Base-by-base conservation (phyloP, 2,888 invertebrate species). In the Eilema caniola region DNA sequence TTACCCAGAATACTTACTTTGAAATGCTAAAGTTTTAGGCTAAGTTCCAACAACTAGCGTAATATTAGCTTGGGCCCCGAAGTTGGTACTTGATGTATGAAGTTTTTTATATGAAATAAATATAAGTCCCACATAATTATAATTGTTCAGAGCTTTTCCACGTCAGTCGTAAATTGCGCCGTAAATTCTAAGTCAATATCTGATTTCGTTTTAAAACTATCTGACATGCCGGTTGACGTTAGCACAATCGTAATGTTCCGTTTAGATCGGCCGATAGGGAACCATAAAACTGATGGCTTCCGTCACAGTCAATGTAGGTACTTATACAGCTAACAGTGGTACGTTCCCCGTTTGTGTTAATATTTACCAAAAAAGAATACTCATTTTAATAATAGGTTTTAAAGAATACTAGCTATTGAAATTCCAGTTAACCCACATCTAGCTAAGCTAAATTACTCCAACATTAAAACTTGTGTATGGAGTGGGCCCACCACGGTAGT, bases 251-350 rank as follows among this genome's bases (percentile, higher is more conserved):
- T 61, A 61, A 61, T 31, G 61, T 61, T 61, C 61, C 31, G 20
- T 61, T 61, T 61, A 31, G 61, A 61, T 61, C 61, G 61, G 31
- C 61, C 61, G 61, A 61, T 61, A 61, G 61, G 61, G 61, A 61
- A 28, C 61, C 61, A 33, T 61, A 33, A 61, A 61, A 31, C 31
- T 61, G 31, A 61, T 61, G 31, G 31, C 31, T n/a, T 61, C 33
- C 33, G 20, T 61, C 61, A 28, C 61, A 20, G 31, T 61, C 28
- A 61, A 61, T n/a, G 61, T 59, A 33, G 31, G 8, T 33, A 53
- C 53, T 3, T 59, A 59, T 12, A 28, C 11, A 31, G 20, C 25
- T 28, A 28, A 25, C 59, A 25, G 25, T 1, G 25, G 1, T 59
- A 24, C 25, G 59, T 61, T 25, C 31, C 8, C 60, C 3, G 23